Base-by-base conservation (phyloP, 2,888 invertebrate species). In the Ectropis crepuscularia region DNA sequence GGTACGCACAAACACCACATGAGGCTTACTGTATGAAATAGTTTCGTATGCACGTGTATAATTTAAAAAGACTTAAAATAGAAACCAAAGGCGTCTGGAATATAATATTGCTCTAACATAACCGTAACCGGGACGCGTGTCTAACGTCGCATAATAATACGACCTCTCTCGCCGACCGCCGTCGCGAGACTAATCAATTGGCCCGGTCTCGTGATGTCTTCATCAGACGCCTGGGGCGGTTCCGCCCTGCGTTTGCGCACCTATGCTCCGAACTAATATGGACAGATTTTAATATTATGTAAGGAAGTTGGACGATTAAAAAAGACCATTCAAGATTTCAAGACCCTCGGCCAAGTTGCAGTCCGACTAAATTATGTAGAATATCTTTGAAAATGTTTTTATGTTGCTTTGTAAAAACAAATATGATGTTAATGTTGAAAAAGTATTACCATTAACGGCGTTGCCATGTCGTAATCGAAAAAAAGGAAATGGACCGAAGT, bases 121-220 rank as follows among this genome's bases (percentile, higher is more conserved):
- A 71, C 74, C 77, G 77, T 76, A 83, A 78, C 80, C 79, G 80
- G 82, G 85, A 78, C 88, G 88, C 88, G 86, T 88, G 86, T 87
- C 87, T 87, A 90, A 89, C 83, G 85, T 89, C 87, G 83, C 85
- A 89, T 90, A 90, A 90, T 90, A 90, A 90, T 82, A 90, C 83
- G 86, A 86, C 86, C 80, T 83, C 77, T 74, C 77, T 70, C 74
- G 74, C 79, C 81, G 77, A 71, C 81, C 85, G 78, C 82, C 87
- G 92, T 89, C 88, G 88, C 92, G 92, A 88, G 85, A 87, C 91
- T 91, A 92, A 92, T 92, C 92, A 92, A 92, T 92, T 90, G 90
- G 83, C 83, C 84, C 81, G 86, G 85, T 71, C 82, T 83, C 87
- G 85, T 92, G 92, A 92, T 92, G 92, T 90, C 92, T 92, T 92